phyloP scores from a whole-genome alignment of 2,113 vertebrate species.

The Stigmatopora nigra region DNA sequence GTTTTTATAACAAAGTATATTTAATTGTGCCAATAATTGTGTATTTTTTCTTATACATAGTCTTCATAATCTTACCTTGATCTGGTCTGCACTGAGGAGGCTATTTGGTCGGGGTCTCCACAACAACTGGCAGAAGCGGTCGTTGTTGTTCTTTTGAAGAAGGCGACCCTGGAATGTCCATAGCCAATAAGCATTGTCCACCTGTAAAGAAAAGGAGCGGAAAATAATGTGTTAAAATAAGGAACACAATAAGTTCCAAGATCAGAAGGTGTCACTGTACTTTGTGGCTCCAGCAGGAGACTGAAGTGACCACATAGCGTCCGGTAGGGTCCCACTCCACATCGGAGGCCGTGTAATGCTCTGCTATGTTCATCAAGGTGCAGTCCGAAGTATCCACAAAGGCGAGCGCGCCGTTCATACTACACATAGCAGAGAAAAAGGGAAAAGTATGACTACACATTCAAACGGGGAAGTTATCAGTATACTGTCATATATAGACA shows the following conservation, averaged over 20 bases:
- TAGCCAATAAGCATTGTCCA: conserved; percentile 97
- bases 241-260: neutral
- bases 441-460: neutral
- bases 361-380: conserved; percentile 97
- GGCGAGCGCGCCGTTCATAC: conserved; percentile 95
- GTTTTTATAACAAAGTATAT: neutral
- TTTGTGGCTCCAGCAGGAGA: conserved; percentile 99
- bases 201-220: conserved; percentile 59
- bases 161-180: conserved; percentile 98
- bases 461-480: neutral
- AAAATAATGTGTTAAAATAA: neutral
- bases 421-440: conserved; percentile 34
- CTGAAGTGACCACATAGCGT: conserved; percentile 89
- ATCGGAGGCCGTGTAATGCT: conserved; percentile 95
- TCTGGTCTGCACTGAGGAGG: conserved; percentile 81
- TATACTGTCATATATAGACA: neutral
- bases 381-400: conserved; percentile 97
- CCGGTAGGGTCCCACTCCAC: conserved; percentile 98
- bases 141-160: conserved; percentile 95
- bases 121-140: conserved; percentile 94
- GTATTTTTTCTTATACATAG: neutral
- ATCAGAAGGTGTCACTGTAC: conserved; percentile 34
- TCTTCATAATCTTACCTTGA: conserved; percentile 83
- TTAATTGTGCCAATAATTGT: neutral
- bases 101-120: conserved; percentile 89